Base-by-base conservation (phyloP, 2,888 invertebrate species). In the Oasisia sp. region DNA sequence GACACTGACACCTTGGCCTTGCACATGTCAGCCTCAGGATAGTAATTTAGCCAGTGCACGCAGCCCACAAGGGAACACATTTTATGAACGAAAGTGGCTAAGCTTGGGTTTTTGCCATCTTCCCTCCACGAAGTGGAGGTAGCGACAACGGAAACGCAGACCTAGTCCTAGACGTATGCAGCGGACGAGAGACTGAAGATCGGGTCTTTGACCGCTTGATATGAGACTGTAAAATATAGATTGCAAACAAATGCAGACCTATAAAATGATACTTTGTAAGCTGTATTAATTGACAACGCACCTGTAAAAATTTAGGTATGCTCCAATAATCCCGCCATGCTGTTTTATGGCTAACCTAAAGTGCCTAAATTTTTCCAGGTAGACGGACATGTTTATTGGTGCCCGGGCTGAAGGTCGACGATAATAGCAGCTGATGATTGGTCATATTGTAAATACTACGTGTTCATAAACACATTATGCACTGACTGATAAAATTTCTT, bases 301-400 rank as follows among this genome's bases (percentile, higher is more conserved):
- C 95, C 95, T 94, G 92, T 93, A 95, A 19, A 94, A 50, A 38
- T 93, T 93, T 89, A 94, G 90, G 14, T 94, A 93, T n/a, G 95
- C 93, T 32, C 94, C 94, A 32, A 92, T 92, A 9, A 95, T 32
- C 8, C 95, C 95, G 11, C 95, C 95, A 93, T 95, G 94, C 38
- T 94, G 94, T 92, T 94, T 94, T n/a, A 95, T 94, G 14, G 95
- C 94, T 91, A 93, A 91, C 32, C 93, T 74, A 91, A 95, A 92
- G 91, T 94, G 94, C 58, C 92, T 92, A 9, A 95, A 50, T 92
- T 95, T 95, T 91, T 95, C 94, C 12, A 95, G 92, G 92, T 95
- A 95, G 89, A 93, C 93, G 89, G 91, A 91, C 91, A 91, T 91
- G 44, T 44, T 90, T 90, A 44, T 90, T n/a, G 74, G 74, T 74